Conservation (phyloP, 92 coral and sea anemone species). For the Siderastrea radians region DNA sequence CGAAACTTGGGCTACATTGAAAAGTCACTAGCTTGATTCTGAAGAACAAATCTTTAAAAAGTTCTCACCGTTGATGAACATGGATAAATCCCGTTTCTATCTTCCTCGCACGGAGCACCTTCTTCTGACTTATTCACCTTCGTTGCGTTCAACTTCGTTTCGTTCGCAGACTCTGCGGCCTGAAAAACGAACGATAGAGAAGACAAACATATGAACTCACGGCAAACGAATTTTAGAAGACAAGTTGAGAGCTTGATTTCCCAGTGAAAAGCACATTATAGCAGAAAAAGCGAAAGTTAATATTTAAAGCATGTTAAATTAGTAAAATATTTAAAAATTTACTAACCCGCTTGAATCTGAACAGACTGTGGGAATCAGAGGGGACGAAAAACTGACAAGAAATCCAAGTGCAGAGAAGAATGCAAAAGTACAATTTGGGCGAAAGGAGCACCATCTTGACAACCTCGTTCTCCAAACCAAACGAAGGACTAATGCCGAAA, state of each 20-base stretch:
- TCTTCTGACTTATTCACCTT: neutral
- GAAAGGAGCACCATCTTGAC: conserved; percentile 27
- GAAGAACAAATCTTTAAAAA: neutral
- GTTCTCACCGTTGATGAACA: conserved; percentile 87
- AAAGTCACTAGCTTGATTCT: neutral
- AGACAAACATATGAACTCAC: neutral
- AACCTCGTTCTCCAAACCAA: neutral
- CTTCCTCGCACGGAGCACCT: conserved; percentile 67
- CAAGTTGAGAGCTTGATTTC: neutral
- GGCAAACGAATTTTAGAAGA: neutral
- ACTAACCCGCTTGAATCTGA: conserved; percentile 28
- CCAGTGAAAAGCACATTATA: neutral
- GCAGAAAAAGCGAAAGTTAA: neutral
- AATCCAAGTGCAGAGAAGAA: conserved; percentile 39
- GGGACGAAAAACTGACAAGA: conserved; percentile 54
- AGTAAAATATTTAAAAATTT: conserved; percentile 8
- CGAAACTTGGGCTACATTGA: neutral
- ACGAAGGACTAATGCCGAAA: conserved; percentile 20
- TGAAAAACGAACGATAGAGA: neutral
- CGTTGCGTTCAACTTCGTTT: neutral
- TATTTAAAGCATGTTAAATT: neutral
- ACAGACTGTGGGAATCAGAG: conserved; percentile 31
- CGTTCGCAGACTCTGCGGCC: conserved; percentile 1
- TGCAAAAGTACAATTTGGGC: conserved; percentile 38
- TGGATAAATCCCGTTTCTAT: conserved; percentile 69